phyloP scores from a whole-genome alignment of 2,888 invertebrate genomes.

The Limnephilus auricula region DNA sequence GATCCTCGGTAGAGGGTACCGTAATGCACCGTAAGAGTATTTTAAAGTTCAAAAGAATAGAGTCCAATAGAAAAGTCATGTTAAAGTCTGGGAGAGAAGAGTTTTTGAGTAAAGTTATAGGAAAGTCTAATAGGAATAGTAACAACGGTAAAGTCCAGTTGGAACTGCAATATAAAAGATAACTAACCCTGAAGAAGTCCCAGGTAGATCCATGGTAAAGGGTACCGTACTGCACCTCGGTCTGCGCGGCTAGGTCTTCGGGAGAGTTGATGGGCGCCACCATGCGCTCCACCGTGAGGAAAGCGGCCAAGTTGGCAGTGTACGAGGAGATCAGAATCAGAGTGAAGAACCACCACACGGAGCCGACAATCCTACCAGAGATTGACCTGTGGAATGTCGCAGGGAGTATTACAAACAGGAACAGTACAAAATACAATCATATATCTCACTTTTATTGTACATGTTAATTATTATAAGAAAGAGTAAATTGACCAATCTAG shows the following conservation, averaged over 20 bases:
- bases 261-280: slow-evolving; percentile 96
- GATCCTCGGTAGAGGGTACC: too few species aligned
- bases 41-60: too few species aligned
- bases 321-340: slow-evolving; percentile 98
- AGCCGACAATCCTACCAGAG: slow-evolving; percentile 96
- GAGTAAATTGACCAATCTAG: too few species aligned
- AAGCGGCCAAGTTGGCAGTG: slow-evolving; percentile 98
- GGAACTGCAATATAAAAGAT: neutral
- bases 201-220: slow-evolving; percentile 88
- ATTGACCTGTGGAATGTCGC: slow-evolving; percentile 79
- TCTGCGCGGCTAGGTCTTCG: slow-evolving; percentile 93
- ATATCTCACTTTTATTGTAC: too few species aligned
- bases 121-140: neutral
- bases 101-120: neutral
- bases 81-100: too few species aligned
- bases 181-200: slow-evolving; percentile 89
- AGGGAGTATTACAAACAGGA: neutral
- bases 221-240: slow-evolving; percentile 95
- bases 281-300: slow-evolving; percentile 97
- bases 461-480: too few species aligned
- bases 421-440: neutral
- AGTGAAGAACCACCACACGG: slow-evolving; percentile 99
- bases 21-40: too few species aligned
- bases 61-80: too few species aligned
- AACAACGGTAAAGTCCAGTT: neutral